A percentile compares a stretch with the other conserved stretches of the same genome.
phyloP scores from a whole-genome alignment of 2,113 vertebrate genomes.

The Stegostoma tigrinum region DNA sequence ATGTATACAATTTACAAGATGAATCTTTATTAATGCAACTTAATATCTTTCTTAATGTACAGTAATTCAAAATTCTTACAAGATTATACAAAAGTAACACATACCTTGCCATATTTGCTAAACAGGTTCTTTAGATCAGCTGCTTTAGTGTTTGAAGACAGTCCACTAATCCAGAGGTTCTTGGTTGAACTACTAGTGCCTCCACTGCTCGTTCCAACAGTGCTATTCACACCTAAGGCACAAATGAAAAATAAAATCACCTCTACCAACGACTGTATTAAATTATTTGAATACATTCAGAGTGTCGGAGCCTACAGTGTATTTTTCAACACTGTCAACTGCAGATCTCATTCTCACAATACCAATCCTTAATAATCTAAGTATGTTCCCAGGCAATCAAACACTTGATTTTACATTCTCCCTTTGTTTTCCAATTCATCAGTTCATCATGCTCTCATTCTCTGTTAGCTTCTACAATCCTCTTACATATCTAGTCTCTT shows the following conservation, averaged over 20 bases:
- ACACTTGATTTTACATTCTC: too few species aligned
- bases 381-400: not conserved
- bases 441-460: not conserved
- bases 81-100: not conserved
- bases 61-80: not conserved
- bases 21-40: not conserved
- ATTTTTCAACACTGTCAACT: not conserved
- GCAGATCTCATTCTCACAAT: not conserved
- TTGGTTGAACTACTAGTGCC: slow-evolving; percentile 75
- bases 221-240: slow-evolving; percentile 58
- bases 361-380: not conserved
- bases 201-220: slow-evolving; percentile 53
- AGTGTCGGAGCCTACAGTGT: not conserved
- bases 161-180: slow-evolving; percentile 93
- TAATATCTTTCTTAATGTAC: not conserved
- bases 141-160: slow-evolving; percentile 96
- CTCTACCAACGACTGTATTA: not conserved
- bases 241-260: slow-evolving; percentile 40
- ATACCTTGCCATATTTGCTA: slow-evolving; percentile 96
- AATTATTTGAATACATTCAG: not conserved
- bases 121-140: slow-evolving; percentile 97
- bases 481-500: too few species aligned
- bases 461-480: not conserved
- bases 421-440: not conserved
- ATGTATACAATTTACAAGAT: not conserved